Evolutionary conservation across 2,888 invertebrate species (phyloP).

Genomic region (Oscheius myriophilus): DNA sequence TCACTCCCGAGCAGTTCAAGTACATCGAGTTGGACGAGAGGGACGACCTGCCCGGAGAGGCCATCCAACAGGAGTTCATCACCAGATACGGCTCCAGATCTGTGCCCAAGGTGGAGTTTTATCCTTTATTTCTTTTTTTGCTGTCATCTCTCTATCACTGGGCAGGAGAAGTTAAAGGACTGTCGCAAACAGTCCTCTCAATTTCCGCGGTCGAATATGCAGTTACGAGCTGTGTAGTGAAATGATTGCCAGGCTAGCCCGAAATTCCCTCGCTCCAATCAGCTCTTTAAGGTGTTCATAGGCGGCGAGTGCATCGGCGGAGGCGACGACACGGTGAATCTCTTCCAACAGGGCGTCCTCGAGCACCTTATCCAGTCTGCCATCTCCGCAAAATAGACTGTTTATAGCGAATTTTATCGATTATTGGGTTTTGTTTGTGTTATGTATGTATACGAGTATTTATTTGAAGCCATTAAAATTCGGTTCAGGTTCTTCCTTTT

Average conservation of each 20-base stretch:
- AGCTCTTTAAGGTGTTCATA: conserved; percentile 25
- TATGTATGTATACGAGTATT: too few relatives aligned
- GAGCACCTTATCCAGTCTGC: conserved; percentile 20
- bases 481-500: too few relatives aligned
- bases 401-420: not conserved
- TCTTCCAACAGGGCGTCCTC: conserved; percentile 28
- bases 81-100: conserved; percentile 26
- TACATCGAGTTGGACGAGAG: conserved; percentile 32
- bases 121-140: not conserved
- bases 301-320: conserved; percentile 26
- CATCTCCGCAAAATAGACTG: not conserved
- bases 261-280: too few relatives aligned
- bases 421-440: too few relatives aligned
- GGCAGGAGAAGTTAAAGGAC: too few relatives aligned
- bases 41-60: conserved; percentile 28
- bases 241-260: too few relatives aligned
- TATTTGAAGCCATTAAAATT: too few relatives aligned
- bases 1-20: conserved; percentile 5
- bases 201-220: too few relatives aligned
- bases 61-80: conserved; percentile 28
- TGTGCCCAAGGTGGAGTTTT: conserved; percentile 26
- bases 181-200: not conserved
- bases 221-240: too few relatives aligned
- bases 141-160: too few relatives aligned
- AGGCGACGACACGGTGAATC: conserved; percentile 25